Percentiles rank a stretch among this genome's conserved stretches.
phyloP scores from a whole-genome alignment of 1,140 invertebrate species.

The Euwallacea fornicatus region DNA sequence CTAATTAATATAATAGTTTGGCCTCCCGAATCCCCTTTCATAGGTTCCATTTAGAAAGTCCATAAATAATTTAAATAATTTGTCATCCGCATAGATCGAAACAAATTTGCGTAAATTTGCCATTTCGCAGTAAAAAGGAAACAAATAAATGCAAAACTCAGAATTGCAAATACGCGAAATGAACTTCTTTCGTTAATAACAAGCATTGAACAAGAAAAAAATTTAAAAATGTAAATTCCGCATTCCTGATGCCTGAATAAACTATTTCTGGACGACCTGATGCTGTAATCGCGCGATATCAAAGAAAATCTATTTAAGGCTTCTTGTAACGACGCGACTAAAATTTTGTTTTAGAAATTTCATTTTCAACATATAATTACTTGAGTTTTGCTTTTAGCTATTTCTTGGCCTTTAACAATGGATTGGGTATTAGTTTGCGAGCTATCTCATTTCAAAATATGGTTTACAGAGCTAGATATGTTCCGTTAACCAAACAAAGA shows the following conservation, averaged over 20 bases:
- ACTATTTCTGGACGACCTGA: neutral
- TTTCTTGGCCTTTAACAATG: neutral
- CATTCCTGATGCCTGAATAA: neutral
- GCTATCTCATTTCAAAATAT: too few relatives aligned
- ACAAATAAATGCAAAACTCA: slow-evolving; percentile 9
- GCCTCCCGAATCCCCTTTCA: too few relatives aligned
- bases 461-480: too few relatives aligned
- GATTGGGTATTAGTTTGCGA: neutral
- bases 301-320: slow-evolving; percentile 9
- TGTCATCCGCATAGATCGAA: neutral
- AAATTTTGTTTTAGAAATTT: slow-evolving; percentile 16
- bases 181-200: slow-evolving; percentile 10
- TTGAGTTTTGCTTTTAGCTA: slow-evolving; percentile 8
- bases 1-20: too few relatives aligned
- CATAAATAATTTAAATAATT: neutral
- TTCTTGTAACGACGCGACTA: neutral
- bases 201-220: slow-evolving; percentile 9
- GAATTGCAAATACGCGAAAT: slow-evolving; percentile 11
- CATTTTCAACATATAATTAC: neutral
- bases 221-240: slow-evolving; percentile 10
- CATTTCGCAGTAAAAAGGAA: neutral
- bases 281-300: slow-evolving; percentile 17
- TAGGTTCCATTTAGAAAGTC: too few relatives aligned
- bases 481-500: too few relatives aligned
- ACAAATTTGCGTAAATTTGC: slow-evolving; percentile 11